Conservation (phyloP, 2,888 invertebrate genomes). For the Syrista parreyssii region DNA sequence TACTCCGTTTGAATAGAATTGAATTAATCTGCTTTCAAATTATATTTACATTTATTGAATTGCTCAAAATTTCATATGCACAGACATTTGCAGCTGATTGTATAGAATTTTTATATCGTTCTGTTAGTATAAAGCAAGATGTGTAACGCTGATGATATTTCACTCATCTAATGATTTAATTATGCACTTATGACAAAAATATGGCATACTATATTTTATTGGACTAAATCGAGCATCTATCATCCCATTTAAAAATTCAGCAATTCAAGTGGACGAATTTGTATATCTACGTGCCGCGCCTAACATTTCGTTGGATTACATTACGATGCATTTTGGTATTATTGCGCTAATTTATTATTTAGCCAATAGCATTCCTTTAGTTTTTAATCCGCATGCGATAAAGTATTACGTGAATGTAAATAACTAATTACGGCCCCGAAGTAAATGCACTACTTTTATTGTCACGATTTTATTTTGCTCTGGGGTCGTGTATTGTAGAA, state of each 20-base stretch:
- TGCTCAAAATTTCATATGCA: neutral
- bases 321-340: neutral
- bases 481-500: neutral
- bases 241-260: neutral
- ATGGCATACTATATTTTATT: neutral
- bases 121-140: neutral
- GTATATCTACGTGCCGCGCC: neutral
- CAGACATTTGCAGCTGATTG: neutral
- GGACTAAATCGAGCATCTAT: neutral
- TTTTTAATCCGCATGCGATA: neutral
- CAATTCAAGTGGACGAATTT: neutral
- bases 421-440: constrained; percentile 9
- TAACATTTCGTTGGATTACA: neutral
- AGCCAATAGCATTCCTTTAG: neutral
- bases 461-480: neutral
- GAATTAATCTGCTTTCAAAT: neutral
- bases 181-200: neutral
- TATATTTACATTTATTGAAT: neutral
- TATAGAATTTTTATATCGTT: neutral
- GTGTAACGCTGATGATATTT: neutral
- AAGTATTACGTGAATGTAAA: constrained; percentile 14
- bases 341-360: neutral
- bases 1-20: neutral
- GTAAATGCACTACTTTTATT: constrained; percentile 5
- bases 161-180: neutral